A percentile compares a stretch with the other conserved stretches of the same genome.
Evolutionary conservation across 92 coral and sea anemone genomes (phyloP).

Genomic region (Epizoanthus ramosus): DNA sequence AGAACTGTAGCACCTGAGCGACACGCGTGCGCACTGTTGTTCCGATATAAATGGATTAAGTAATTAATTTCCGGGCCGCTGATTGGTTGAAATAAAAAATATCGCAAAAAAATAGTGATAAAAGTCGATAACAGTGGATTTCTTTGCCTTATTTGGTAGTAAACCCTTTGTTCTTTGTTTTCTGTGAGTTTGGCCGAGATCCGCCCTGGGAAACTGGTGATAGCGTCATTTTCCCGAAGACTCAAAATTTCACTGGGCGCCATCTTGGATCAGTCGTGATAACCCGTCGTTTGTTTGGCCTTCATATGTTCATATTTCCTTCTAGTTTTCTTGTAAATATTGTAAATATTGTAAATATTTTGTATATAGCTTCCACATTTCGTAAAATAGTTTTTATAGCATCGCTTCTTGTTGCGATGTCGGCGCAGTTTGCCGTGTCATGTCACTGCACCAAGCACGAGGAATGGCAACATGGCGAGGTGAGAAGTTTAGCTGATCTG

Average conservation of each 20-base stretch:
- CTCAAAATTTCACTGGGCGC: background rate
- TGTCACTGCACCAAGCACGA: conserved; percentile 28
- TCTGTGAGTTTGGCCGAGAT: conserved; percentile 17
- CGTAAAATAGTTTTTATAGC: too few species aligned
- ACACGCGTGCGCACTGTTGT: background rate
- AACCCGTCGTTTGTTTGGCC: background rate
- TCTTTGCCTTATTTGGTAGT: background rate
- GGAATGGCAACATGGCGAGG: conserved; percentile 17
- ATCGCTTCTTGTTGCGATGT: background rate
- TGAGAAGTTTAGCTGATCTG: background rate
- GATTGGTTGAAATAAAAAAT: conserved; percentile 21
- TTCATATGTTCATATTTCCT: background rate
- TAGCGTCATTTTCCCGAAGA: background rate
- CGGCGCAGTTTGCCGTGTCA: background rate
- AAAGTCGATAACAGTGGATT: background rate
- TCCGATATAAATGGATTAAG: background rate
- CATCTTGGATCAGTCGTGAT: conserved; percentile 1
- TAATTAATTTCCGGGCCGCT: conserved; percentile 10
- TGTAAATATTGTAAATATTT: too few species aligned
- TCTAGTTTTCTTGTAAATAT: background rate
- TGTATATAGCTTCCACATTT: too few species aligned
- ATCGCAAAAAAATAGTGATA: background rate
- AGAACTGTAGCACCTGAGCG: conserved; percentile 8
- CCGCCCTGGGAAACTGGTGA: conserved; percentile 21
- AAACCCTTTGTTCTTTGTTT: conserved; percentile 18